Percentiles rank a stretch among this genome's conserved stretches.
phyloP scores from a whole-genome alignment of 2,113 vertebrate genomes.

The Lagopus muta region DNA sequence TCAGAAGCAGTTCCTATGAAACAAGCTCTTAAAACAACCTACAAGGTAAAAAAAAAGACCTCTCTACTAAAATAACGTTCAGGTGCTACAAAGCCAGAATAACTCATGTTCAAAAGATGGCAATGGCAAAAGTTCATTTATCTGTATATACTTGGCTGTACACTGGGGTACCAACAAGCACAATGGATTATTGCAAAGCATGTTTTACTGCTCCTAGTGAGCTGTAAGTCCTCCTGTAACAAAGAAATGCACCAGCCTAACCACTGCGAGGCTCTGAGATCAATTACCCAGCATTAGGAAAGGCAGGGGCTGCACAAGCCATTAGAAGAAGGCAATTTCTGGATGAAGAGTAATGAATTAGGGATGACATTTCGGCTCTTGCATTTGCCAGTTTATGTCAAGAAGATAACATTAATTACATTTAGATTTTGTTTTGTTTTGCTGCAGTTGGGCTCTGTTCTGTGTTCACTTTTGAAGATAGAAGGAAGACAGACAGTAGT shows the following conservation, averaged over 20 bases:
- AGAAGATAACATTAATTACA: conserved; percentile 66
- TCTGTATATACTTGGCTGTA: background rate
- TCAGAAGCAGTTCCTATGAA: background rate
- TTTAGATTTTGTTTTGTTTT: conserved; percentile 65
- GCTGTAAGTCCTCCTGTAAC: conserved; percentile 4
- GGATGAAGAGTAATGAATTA: conserved; percentile 45
- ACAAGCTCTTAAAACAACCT: background rate
- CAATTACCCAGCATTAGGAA: conserved; percentile 56
- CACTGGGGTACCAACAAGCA: background rate
- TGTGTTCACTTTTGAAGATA: conserved; percentile 38
- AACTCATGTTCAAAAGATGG: background rate
- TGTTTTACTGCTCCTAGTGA: background rate
- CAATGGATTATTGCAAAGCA: background rate
- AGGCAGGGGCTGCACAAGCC: conserved; percentile 54
- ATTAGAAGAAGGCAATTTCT: conserved; percentile 63
- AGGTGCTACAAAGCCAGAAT: background rate
- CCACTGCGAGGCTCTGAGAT: conserved; percentile 31
- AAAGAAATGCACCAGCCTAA: conserved; percentile 25
- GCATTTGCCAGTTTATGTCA: conserved; percentile 62
- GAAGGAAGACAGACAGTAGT: background rate
- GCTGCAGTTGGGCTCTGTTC: conserved; percentile 54
- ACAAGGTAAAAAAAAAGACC: background rate
- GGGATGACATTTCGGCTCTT: conserved; percentile 66
- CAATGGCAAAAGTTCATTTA: background rate
- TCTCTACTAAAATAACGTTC: background rate